These are phyloP conservation scores for Zaprionus camerounensis DNA, from an alignment of 1,140 invertebrate species.

Conservation along the genomic window DNA sequence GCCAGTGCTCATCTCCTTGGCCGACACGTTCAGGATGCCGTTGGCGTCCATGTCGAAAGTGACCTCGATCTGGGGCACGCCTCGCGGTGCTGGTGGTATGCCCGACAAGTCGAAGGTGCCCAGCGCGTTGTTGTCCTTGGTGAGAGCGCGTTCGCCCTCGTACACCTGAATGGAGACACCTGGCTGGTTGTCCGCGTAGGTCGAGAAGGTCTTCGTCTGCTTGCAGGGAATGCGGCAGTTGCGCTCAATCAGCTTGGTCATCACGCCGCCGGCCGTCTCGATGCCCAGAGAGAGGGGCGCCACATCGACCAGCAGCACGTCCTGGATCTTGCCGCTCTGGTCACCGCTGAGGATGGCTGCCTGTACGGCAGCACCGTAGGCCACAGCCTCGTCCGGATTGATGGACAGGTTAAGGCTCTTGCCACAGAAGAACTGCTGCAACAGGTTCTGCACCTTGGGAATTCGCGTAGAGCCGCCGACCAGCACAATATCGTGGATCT, in stretches of 20 bases:
- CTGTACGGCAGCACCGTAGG: slow-evolving; percentile 90
- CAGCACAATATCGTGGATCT: slow-evolving; percentile 88
- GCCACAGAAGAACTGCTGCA: slow-evolving; percentile 88
- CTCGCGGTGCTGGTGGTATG: slow-evolving; percentile 92
- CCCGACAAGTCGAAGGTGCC: slow-evolving; percentile 92
- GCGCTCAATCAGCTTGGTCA: slow-evolving; percentile 88
- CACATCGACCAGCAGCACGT: slow-evolving; percentile 86
- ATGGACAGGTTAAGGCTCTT: slow-evolving; percentile 89
- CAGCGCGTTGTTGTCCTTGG: slow-evolving; percentile 90
- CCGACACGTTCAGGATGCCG: slow-evolving; percentile 88
- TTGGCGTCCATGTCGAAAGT: slow-evolving; percentile 87
- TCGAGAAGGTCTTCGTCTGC: slow-evolving; percentile 88
- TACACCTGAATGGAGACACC: slow-evolving; percentile 89
- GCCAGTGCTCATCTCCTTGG: slow-evolving; percentile 86
- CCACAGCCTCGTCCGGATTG: slow-evolving; percentile 92
- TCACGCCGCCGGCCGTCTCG: slow-evolving; percentile 87
- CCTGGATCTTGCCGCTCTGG: slow-evolving; percentile 90
- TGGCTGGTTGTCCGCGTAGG: slow-evolving; percentile 90
- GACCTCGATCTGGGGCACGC: slow-evolving; percentile 91
- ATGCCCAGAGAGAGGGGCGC: slow-evolving; percentile 87
- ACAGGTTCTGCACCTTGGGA: slow-evolving; percentile 88
- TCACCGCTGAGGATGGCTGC: slow-evolving; percentile 91
- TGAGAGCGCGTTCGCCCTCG: slow-evolving; percentile 90
- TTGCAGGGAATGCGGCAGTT: slow-evolving; percentile 88
- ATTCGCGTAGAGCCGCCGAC: slow-evolving; percentile 88